Conservation (phyloP, 2,888 invertebrate species). For the Blastobasis lacticolella region DNA sequence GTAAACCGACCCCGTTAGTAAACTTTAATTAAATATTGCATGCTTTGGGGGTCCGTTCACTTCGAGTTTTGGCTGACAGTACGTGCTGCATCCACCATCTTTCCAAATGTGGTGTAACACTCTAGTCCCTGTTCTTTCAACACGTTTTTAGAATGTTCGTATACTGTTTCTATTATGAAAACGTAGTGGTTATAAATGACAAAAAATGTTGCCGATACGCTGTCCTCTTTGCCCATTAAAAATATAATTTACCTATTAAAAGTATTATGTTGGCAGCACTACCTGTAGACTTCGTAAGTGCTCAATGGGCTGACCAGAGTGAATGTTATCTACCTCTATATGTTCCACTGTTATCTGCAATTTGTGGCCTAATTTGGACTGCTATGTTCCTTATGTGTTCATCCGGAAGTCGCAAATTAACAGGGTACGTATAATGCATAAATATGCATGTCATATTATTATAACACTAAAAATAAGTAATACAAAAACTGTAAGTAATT, state of each 20-base stretch:
- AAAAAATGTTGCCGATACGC: too few relatives aligned
- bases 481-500: background rate
- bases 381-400: slow-evolving; percentile 70
- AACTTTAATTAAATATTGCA: background rate
- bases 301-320: slow-evolving; percentile 59
- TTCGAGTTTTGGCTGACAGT: background rate
- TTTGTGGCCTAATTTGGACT: slow-evolving; percentile 66
- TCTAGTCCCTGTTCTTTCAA: background rate
- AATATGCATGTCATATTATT: too few relatives aligned
- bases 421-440: slow-evolving; percentile 39
- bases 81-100: background rate
- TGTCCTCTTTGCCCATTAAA: background rate
- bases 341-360: slow-evolving; percentile 61
- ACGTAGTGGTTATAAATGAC: background rate
- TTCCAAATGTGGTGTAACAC: background rate
- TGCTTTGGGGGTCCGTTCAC: background rate
- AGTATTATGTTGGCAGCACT: slow-evolving; percentile 24
- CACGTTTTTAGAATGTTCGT: background rate
- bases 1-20: background rate
- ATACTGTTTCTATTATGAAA: background rate
- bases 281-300: slow-evolving; percentile 55
- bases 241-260: background rate
- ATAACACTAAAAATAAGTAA: background rate
- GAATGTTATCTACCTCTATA: slow-evolving; percentile 58
- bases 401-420: slow-evolving; percentile 58